Conservation (phyloP, 2,797 vertebrate species). For the Eulemur mongoz region DNA sequence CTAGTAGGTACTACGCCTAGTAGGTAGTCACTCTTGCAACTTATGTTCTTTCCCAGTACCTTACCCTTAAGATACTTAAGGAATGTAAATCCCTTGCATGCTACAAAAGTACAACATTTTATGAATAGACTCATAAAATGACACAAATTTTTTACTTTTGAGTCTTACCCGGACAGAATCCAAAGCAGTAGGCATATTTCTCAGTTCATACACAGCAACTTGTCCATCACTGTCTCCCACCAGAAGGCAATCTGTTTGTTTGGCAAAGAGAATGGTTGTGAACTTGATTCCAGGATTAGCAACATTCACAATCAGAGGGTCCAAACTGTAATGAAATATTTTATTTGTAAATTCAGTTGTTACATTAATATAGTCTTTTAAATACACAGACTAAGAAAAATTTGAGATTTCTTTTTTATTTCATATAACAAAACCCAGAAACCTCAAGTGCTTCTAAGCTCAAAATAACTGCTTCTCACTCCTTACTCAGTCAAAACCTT, state of each 20-base stretch:
- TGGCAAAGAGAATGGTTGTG: slow-evolving; percentile 89
- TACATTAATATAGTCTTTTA: background rate
- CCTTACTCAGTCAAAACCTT: background rate
- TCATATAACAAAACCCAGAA: slow-evolving; percentile 22
- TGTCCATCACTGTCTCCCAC: slow-evolving; percentile 91
- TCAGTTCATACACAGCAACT: slow-evolving; percentile 89
- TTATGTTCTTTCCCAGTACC: background rate
- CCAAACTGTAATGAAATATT: slow-evolving; percentile 85
- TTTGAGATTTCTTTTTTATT: background rate
- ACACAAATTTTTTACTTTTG: background rate
- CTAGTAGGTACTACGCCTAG: background rate
- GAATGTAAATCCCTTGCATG: background rate
- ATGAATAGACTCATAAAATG: background rate
- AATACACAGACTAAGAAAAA: background rate
- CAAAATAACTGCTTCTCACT: slow-evolving; percentile 15
- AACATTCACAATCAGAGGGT: slow-evolving; percentile 86
- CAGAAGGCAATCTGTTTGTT: slow-evolving; percentile 88
- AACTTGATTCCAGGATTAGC: slow-evolving; percentile 85
- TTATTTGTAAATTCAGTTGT: background rate
- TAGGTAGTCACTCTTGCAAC: background rate
- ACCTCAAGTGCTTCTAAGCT: slow-evolving; percentile 4
- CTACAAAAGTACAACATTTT: background rate
- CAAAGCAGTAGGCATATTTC: slow-evolving; percentile 79
- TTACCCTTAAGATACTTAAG: background rate
- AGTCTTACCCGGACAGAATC: slow-evolving; percentile 83